phyloP scores from a whole-genome alignment of 2,113 vertebrate genomes.

The Corythaeola cristata region DNA sequence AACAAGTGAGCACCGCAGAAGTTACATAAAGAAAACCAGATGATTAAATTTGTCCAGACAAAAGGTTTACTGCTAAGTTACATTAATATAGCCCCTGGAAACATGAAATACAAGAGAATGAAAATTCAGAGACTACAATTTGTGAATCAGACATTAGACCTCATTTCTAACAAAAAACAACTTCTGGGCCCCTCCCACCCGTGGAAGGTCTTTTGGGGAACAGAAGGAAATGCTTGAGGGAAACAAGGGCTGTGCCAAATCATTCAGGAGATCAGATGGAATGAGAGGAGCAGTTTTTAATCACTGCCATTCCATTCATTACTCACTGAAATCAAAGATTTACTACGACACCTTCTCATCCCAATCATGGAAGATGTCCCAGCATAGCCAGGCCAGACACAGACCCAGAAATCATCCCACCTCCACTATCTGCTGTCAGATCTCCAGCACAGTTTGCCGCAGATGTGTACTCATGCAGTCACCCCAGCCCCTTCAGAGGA shows the following conservation, averaged over 20 bases:
- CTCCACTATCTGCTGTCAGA: neutral
- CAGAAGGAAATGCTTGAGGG: neutral
- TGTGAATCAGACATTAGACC: neutral
- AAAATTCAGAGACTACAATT: neutral
- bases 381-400: neutral
- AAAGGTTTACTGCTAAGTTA: neutral
- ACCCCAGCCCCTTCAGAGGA: neutral
- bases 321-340: neutral
- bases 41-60: neutral
- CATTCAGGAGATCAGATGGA: neutral
- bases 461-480: rapidly evolving
- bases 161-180: neutral
- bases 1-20: neutral
- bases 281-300: neutral
- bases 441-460: neutral
- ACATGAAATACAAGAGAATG: neutral
- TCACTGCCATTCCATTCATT: neutral
- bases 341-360: neutral
- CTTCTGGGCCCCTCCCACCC: neutral
- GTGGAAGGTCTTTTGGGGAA: neutral
- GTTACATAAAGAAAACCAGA: neutral
- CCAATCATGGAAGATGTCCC: neutral
- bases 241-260: neutral
- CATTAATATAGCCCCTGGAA: neutral
- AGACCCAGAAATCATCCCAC: neutral